Conservation (phyloP, 2,888 invertebrate species). For the Dolichomitus sp. region DNA sequence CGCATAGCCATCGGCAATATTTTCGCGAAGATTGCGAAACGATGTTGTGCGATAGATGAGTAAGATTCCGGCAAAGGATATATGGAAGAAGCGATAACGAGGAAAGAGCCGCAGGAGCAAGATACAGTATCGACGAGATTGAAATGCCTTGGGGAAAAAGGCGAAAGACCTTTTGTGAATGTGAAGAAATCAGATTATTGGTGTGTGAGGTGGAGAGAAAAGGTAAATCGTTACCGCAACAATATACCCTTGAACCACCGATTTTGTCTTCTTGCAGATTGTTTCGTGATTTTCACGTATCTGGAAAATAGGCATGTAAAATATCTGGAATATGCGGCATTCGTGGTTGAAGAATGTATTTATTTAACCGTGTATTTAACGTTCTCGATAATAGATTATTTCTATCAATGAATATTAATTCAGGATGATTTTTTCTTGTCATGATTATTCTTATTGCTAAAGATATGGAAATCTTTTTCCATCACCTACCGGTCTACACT, state of each 20-base stretch:
- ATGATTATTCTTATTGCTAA: neutral
- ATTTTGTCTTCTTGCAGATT: constrained; percentile 48
- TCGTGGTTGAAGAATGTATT: neutral
- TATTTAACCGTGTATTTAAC: neutral
- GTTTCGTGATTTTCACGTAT: constrained; percentile 18
- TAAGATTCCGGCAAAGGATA: constrained; percentile 11
- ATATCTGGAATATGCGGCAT: neutral
- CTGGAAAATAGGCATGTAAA: neutral
- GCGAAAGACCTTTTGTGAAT: neutral
- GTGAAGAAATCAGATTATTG: constrained; percentile 17
- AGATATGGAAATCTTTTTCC: constrained; percentile 20
- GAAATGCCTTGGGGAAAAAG: constrained; percentile 23
- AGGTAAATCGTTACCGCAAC: constrained; percentile 26
- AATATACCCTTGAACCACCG: constrained; percentile 24
- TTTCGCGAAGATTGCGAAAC: constrained; percentile 17
- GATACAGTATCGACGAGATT: constrained; percentile 41
- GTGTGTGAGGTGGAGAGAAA: constrained; percentile 25
- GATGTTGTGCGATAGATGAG: constrained; percentile 1
- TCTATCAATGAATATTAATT: too few relatives aligned
- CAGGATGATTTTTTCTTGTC: neutral
- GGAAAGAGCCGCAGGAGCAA: constrained; percentile 33
- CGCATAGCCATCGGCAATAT: constrained; percentile 29
- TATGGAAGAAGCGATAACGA: constrained; percentile 52
- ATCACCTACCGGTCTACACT: neutral
- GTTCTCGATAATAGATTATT: neutral